Percentiles rank a stretch among this genome's conserved stretches.
Conservation (phyloP, 1,140 invertebrate genomes). For the Polypedilum pembai region DNA sequence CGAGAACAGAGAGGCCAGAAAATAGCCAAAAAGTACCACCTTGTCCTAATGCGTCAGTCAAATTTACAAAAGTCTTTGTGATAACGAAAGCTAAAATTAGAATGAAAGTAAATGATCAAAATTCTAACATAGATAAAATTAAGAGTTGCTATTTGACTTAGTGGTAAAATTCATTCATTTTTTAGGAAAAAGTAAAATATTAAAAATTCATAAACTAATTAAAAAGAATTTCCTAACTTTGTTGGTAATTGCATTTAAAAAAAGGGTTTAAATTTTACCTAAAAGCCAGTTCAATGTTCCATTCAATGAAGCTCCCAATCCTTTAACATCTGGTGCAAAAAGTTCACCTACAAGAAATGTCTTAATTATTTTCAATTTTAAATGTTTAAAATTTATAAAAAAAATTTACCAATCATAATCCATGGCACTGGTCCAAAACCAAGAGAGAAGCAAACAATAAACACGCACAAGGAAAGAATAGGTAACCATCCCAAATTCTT, state of each 20-base stretch:
- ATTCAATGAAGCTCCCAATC: slow-evolving; percentile 62
- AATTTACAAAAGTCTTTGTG: slow-evolving; percentile 63
- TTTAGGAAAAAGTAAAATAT: too few relatives aligned
- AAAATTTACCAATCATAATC: slow-evolving; percentile 66
- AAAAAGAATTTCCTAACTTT: background rate
- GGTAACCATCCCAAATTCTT: slow-evolving; percentile 60
- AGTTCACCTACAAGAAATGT: background rate
- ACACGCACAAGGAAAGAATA: slow-evolving; percentile 60
- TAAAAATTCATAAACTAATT: background rate
- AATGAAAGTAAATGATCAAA: background rate
- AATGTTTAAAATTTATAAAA: background rate
- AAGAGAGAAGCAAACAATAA: slow-evolving; percentile 67
- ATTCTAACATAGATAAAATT: background rate
- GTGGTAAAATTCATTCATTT: too few relatives aligned
- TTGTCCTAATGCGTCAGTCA: slow-evolving; percentile 51
- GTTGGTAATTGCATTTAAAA: background rate
- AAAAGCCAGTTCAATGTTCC: slow-evolving; percentile 70
- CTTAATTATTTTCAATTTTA: background rate
- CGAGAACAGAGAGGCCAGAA: slow-evolving; percentile 58
- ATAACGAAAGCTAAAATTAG: slow-evolving; percentile 58
- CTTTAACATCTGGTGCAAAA: slow-evolving; percentile 66
- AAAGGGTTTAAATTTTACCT: slow-evolving; percentile 15
- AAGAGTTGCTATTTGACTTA: too few relatives aligned
- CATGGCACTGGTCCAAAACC: slow-evolving; percentile 74
- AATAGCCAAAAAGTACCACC: slow-evolving; percentile 75